phyloP scores from a whole-genome alignment of 2,888 invertebrate genomes.

The Yponomeuta malinellus region DNA sequence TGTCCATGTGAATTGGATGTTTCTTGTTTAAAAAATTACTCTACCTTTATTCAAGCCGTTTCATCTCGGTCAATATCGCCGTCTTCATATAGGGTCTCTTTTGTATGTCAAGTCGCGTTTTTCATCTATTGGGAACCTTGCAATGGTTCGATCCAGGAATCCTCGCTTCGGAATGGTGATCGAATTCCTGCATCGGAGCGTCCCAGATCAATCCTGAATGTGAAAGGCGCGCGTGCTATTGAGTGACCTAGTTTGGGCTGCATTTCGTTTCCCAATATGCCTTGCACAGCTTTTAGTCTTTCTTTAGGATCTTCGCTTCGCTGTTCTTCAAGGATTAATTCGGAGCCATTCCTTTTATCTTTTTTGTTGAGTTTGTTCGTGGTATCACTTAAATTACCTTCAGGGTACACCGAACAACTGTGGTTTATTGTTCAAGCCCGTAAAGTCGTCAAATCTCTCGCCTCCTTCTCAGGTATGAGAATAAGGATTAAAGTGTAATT shows the following conservation, averaged over 20 bases:
- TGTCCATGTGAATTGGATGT: conserved; percentile 10
- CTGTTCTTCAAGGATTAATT: background rate
- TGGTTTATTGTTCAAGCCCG: background rate
- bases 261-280: background rate
- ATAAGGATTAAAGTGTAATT: conserved; percentile 35
- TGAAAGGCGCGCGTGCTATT: conserved; percentile 29
- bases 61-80: background rate
- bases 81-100: background rate
- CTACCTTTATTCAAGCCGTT: background rate
- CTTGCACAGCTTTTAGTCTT: background rate
- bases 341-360: background rate
- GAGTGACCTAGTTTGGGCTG: conserved; percentile 8
- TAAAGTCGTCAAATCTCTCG: background rate
- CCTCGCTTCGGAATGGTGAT: conserved; percentile 3
- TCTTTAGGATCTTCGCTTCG: background rate
- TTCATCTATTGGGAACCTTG: background rate
- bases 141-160: background rate
- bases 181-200: background rate
- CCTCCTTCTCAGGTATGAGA: conserved; percentile 26
- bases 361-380: background rate
- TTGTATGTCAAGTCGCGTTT: background rate
- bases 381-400: background rate
- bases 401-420: background rate
- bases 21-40: conserved; percentile 3
- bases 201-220: conserved; percentile 4